phyloP scores from a whole-genome alignment of 2,888 invertebrate species.

The Monopis laevigella region DNA sequence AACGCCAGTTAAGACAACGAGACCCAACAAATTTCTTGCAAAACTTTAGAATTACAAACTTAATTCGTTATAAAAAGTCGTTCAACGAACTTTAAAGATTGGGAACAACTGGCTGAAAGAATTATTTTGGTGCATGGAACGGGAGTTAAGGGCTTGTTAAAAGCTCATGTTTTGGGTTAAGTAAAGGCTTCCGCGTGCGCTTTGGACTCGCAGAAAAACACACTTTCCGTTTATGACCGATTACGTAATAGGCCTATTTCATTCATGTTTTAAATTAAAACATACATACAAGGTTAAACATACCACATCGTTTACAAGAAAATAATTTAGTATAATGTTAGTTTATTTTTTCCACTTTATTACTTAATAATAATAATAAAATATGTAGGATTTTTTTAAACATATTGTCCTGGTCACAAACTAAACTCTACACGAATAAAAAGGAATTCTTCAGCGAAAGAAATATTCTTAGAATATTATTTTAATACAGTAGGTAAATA shows the following conservation, averaged over 20 bases:
- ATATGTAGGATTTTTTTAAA: no score
- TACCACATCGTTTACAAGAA: no score
- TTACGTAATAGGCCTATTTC: neutral
- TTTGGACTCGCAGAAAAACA: conserved; percentile 21
- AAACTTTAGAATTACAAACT: conserved; percentile 12
- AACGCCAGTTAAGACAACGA: conserved; percentile 5
- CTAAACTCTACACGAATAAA: no score
- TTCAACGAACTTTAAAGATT: conserved; percentile 14
- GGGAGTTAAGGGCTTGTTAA: conserved; percentile 33
- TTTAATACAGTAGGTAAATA: no score
- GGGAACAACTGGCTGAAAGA: conserved; percentile 12
- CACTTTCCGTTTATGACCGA: conserved; percentile 16
- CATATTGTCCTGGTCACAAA: no score
- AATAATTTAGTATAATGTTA: no score
- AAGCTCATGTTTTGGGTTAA: conserved; percentile 41
- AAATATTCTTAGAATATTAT: no score
- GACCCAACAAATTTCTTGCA: conserved; percentile 3
- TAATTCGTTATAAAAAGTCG: conserved; percentile 10
- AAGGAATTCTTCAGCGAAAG: no score
- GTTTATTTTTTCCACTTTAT: no score
- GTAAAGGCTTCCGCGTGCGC: conserved; percentile 34
- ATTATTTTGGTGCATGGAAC: conserved; percentile 25
- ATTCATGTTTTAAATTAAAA: no score
- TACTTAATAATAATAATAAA: no score
- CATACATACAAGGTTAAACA: no score